Conservation (phyloP, 1,140 invertebrate species). For the Drosophila pruinosa region DNA sequence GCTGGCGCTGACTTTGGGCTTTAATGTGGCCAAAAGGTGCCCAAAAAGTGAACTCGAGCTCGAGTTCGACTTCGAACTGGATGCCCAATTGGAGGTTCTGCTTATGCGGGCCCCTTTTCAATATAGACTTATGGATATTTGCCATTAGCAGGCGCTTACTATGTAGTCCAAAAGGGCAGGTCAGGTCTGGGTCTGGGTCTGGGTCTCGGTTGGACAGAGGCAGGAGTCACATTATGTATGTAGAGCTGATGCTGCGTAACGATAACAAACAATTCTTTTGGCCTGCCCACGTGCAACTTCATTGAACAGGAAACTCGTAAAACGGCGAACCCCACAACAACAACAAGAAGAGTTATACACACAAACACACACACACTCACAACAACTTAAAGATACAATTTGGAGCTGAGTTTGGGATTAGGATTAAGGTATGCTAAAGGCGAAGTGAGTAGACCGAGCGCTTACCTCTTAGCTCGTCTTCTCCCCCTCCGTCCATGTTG, state of each 20-base stretch:
- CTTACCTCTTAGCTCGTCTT: neutral
- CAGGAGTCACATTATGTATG: constrained; percentile 25
- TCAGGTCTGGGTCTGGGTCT: neutral
- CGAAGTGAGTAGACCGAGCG: neutral
- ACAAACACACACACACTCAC: neutral
- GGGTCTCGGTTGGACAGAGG: neutral
- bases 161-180: neutral
- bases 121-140: constrained; percentile 21
- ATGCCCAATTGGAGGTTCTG: neutral
- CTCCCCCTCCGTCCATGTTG: neutral
- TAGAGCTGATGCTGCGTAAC: constrained; percentile 33
- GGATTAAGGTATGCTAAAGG: constrained; percentile 39
- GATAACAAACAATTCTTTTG: constrained; percentile 44
- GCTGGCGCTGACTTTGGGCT: neutral
- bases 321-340: constrained; percentile 22
- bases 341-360: neutral
- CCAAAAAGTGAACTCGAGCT: too few species aligned
- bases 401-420: constrained; percentile 12
- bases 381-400: constrained; percentile 51
- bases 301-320: constrained; percentile 73
- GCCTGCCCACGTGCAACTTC: constrained; percentile 51
- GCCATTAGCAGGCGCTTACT: constrained; percentile 24
- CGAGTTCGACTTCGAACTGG: too few species aligned
- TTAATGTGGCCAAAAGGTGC: neutral
- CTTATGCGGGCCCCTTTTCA: constrained; percentile 2